phyloP scores from a whole-genome alignment of 2,113 vertebrate genomes.

The Mesoclemmys tuberculata region DNA sequence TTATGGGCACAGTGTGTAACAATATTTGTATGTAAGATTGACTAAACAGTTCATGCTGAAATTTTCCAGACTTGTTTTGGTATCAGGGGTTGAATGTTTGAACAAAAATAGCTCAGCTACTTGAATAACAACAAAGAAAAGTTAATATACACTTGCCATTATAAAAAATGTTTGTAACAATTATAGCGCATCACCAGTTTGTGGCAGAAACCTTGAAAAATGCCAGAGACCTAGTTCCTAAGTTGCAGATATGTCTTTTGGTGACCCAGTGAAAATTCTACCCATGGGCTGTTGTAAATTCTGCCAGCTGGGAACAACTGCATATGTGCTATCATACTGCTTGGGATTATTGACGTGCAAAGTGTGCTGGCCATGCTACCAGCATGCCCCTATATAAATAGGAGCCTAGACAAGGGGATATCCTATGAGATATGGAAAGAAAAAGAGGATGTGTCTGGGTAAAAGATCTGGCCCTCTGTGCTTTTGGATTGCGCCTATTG shows the following conservation, averaged over 20 bases:
- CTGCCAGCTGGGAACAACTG: not conserved
- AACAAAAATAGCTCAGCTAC: not conserved
- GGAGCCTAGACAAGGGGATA: not conserved
- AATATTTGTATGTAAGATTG: not conserved
- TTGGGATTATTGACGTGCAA: not conserved
- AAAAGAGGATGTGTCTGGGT: not conserved
- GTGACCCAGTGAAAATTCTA: not conserved
- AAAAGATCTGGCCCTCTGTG: not conserved
- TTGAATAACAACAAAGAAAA: not conserved
- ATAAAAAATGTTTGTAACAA: not conserved
- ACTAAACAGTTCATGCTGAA: not conserved
- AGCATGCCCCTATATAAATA: not conserved
- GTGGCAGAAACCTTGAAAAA: not conserved
- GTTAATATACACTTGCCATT: not conserved
- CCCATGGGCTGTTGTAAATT: not conserved
- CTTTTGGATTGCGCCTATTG: not conserved
- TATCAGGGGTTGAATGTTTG: not conserved
- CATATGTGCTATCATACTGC: not conserved
- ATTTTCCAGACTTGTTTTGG: not conserved
- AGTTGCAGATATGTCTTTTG: not conserved
- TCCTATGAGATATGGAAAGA: not conserved
- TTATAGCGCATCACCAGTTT: not conserved
- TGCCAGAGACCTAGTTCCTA: not conserved
- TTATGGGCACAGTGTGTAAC: not conserved
- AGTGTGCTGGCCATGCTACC: not conserved